Conservation (phyloP, 2,113 vertebrate genomes). For the Centropus unirufus region DNA sequence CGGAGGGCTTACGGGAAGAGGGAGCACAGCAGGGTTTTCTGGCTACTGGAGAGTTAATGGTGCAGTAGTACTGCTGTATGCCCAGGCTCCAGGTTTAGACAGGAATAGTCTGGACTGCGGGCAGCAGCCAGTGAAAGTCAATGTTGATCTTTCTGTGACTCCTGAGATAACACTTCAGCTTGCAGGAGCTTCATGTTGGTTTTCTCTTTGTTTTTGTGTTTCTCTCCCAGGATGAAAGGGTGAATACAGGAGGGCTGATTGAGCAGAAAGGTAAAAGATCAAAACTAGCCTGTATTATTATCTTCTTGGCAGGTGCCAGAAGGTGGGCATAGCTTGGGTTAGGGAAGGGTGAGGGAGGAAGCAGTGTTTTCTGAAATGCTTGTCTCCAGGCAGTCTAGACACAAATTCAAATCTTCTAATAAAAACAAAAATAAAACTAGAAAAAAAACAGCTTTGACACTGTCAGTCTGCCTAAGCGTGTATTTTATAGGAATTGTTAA, state of each 20-base stretch:
- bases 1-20: not conserved
- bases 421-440: not conserved
- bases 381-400: not conserved
- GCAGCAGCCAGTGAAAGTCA: not conserved
- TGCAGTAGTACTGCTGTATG: not conserved
- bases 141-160: not conserved
- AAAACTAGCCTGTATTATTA: not conserved
- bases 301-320: not conserved
- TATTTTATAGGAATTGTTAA: not conserved
- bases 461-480: not conserved
- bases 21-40: not conserved
- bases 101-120: not conserved
- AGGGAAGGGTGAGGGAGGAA: not conserved
- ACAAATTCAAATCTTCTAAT: not conserved
- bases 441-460: not conserved
- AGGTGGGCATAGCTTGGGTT: not conserved
- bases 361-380: not conserved
- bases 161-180: not conserved
- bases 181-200: not conserved
- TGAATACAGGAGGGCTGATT: not conserved
- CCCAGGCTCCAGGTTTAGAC: not conserved
- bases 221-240: not conserved
- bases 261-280: not conserved
- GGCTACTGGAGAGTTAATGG: not conserved
- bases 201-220: not conserved